Evolutionary conservation across 1,140 invertebrate species (phyloP).

Genomic region (Anadara kagoshimensis): DNA sequence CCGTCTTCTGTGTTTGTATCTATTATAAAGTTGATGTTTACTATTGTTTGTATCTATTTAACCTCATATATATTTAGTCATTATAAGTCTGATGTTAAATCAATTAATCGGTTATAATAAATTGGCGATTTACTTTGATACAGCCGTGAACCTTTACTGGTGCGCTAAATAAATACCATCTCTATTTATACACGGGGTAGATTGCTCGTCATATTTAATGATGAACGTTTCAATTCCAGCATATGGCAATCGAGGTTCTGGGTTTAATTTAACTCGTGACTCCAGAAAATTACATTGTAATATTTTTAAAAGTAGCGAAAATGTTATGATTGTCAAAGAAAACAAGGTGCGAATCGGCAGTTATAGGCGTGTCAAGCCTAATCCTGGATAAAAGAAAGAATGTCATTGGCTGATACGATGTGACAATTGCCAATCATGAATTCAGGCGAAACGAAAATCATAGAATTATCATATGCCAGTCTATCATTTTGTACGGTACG

Average conservation of each 20-base stretch:
- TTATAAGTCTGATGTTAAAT: neutral
- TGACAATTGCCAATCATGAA: too few species aligned
- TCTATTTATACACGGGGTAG: neutral
- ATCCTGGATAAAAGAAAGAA: too few species aligned
- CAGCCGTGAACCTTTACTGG: neutral
- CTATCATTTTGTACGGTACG: too few species aligned
- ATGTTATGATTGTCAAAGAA: too few species aligned
- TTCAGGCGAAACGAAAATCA: too few species aligned
- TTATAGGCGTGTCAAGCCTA: too few species aligned
- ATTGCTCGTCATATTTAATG: slow-evolving; percentile 14
- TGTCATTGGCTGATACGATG: too few species aligned
- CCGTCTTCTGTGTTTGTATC: too few species aligned
- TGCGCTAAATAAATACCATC: neutral
- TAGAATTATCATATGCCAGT: too few species aligned
- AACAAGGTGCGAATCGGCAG: too few species aligned
- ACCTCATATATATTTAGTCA: neutral
- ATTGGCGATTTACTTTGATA: neutral
- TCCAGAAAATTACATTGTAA: too few species aligned
- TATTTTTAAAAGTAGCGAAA: too few species aligned
- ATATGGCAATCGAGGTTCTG: slow-evolving; percentile 13
- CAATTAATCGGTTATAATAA: neutral
- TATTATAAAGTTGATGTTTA: neutral
- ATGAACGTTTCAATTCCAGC: slow-evolving; percentile 24
- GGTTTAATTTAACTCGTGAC: slow-evolving; percentile 8
- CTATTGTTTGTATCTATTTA: neutral